phyloP scores from a whole-genome alignment of 1,140 invertebrate species.

The Geopemphigus sp. region DNA sequence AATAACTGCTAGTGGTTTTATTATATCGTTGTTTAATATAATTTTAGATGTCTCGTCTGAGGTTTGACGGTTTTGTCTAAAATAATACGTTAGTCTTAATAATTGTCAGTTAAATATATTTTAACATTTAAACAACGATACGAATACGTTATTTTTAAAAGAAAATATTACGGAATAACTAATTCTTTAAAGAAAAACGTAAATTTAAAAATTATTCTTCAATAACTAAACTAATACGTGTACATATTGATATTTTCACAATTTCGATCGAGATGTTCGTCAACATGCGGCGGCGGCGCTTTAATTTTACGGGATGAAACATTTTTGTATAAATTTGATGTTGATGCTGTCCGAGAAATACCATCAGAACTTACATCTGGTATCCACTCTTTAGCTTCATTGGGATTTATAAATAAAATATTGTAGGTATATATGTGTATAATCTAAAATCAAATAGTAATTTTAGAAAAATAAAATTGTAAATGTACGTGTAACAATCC shows the following conservation, averaged over 20 bases:
- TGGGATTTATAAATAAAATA: too few species aligned
- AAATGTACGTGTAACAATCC: too few species aligned
- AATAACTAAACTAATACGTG: neutral
- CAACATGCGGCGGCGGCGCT: conserved; percentile 2
- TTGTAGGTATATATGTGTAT: too few species aligned
- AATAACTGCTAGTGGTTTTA: too few species aligned
- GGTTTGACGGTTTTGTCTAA: neutral
- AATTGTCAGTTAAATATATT: too few species aligned
- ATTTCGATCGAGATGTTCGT: neutral
- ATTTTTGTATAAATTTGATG: conserved; percentile 20
- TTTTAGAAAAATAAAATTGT: too few species aligned
- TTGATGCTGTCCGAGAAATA: conserved; percentile 26
- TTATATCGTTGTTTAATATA: neutral
- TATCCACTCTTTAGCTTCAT: conserved; percentile 40
- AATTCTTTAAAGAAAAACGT: neutral
- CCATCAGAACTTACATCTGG: conserved; percentile 15
- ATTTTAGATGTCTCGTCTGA: neutral
- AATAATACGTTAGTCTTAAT: neutral
- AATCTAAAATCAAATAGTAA: too few species aligned
- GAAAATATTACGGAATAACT: too few species aligned
- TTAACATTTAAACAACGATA: too few species aligned
- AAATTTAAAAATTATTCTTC: neutral
- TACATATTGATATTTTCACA: neutral
- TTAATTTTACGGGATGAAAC: neutral
- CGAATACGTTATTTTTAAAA: too few species aligned